Evolutionary conservation across 2,888 invertebrate genomes (phyloP).

Genomic region (Liodrosophila aerea): DNA sequence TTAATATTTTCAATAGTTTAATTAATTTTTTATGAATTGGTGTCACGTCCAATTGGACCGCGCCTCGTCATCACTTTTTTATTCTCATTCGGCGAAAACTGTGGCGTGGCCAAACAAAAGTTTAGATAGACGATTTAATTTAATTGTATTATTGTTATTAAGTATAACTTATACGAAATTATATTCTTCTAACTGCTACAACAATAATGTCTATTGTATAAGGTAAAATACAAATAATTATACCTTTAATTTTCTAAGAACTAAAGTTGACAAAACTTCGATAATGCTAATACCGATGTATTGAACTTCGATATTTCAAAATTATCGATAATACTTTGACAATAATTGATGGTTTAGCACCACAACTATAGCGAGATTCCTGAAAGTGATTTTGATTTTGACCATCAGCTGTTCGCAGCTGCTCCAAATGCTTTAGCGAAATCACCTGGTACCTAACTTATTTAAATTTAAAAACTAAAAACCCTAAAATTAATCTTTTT

Average conservation of each 20-base stretch:
- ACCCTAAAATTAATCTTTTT: no score
- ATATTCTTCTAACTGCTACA: slow-evolving; percentile 6
- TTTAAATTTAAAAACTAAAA: no score
- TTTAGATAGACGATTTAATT: no score
- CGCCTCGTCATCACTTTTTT: slow-evolving; percentile 75
- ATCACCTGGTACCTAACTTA: no score
- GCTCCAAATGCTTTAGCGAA: no score
- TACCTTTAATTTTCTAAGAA: slow-evolving; percentile 37
- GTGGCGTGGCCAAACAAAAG: slow-evolving; percentile 27
- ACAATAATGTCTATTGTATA: slow-evolving; percentile 7
- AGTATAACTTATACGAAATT: slow-evolving; percentile 40
- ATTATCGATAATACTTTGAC: slow-evolving; percentile 7
- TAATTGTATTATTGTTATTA: no score
- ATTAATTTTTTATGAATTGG: slow-evolving; percentile 35
- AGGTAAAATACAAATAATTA: slow-evolving; percentile 24
- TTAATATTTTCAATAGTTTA: background rate
- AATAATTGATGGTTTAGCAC: no score
- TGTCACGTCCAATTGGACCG: slow-evolving; percentile 70
- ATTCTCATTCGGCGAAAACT: slow-evolving; percentile 16
- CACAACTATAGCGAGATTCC: no score
- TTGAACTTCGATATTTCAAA: slow-evolving; percentile 12
- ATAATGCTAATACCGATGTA: slow-evolving; percentile 13
- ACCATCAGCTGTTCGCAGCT: no score
- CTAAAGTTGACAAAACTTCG: slow-evolving; percentile 44
- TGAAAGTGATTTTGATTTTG: no score